Conservation (phyloP, 2,888 invertebrate genomes). For the Sinhomidia bicolor region DNA sequence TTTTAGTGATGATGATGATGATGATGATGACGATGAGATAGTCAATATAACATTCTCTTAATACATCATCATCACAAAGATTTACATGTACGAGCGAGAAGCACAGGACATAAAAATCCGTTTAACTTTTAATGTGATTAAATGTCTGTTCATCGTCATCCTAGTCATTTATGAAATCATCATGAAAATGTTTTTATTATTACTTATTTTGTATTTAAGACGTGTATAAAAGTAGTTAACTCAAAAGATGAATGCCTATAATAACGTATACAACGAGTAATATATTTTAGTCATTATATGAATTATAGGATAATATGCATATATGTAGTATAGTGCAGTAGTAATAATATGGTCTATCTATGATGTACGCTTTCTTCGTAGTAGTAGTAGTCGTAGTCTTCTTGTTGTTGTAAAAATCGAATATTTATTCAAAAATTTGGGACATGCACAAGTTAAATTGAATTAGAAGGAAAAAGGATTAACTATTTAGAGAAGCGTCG, state of each 20-base stretch:
- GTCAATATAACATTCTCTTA: not conserved
- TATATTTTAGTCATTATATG: not conserved
- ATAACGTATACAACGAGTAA: not conserved
- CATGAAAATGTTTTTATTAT: constrained; percentile 52
- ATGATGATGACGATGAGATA: not conserved
- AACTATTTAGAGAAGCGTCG: constrained; percentile 29
- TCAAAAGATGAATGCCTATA: too few species aligned
- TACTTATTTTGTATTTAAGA: constrained; percentile 55
- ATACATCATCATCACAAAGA: constrained; percentile 35
- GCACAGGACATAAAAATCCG: constrained; percentile 55
- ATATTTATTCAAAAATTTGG: constrained; percentile 56
- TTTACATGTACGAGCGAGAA: constrained; percentile 46
- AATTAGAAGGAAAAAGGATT: constrained; percentile 40
- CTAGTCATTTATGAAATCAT: constrained; percentile 62
- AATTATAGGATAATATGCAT: not conserved
- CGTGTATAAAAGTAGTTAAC: not conserved
- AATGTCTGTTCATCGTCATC: constrained; percentile 63
- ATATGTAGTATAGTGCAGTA: not conserved
- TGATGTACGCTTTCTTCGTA: not conserved
- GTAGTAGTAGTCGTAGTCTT: not conserved
- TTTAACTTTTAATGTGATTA: constrained; percentile 63
- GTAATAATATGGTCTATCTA: not conserved
- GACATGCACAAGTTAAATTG: constrained; percentile 49
- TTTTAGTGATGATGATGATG: not conserved
- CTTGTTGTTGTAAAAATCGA: constrained; percentile 44